Conservation (phyloP, 2,888 invertebrate species). For the Drosophila anomalata region DNA sequence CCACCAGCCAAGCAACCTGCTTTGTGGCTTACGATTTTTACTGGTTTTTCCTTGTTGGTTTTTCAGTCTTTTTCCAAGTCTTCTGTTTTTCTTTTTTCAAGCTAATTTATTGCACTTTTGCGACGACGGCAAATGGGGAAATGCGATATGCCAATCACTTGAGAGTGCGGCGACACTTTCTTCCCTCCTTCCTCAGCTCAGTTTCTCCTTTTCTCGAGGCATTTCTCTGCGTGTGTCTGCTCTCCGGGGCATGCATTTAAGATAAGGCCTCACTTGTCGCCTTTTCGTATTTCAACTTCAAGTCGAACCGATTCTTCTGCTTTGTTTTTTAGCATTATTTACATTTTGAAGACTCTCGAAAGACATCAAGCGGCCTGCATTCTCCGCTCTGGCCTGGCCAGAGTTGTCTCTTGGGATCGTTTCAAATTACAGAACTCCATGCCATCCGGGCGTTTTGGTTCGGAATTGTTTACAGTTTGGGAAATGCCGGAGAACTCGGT, state of each 20-base stretch:
- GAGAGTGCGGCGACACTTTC: constrained; percentile 66
- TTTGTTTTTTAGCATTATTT: constrained; percentile 70
- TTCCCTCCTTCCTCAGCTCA: constrained; percentile 10
- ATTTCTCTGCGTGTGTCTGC: constrained; percentile 13
- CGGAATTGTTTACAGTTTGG: constrained; percentile 57
- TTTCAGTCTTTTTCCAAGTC: constrained; percentile 8
- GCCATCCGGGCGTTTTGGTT: constrained; percentile 49
- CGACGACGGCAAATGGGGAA: constrained; percentile 67
- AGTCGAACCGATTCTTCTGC: constrained; percentile 26
- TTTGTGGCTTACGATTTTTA: constrained; percentile 28
- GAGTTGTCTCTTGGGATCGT: constrained; percentile 27
- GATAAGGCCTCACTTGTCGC: constrained; percentile 76
- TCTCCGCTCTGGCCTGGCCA: constrained; percentile 3
- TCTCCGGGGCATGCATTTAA: constrained; percentile 70
- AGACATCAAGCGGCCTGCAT: constrained; percentile 51
- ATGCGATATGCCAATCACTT: constrained; percentile 77
- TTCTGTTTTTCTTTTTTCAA: constrained; percentile 24
- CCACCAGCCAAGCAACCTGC: constrained; percentile 29
- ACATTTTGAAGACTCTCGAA: constrained; percentile 70
- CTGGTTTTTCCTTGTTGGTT: constrained; percentile 27
- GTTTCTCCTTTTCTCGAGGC: constrained; percentile 16
- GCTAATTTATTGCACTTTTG: constrained; percentile 74
- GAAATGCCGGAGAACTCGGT: constrained; percentile 30
- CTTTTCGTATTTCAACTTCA: constrained; percentile 45
- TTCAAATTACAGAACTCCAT: constrained; percentile 57